Evolutionary conservation across 2,113 vertebrate species (phyloP), one percentile per base, ranked within the genome.

Genomic region (Mugil cephalus): DNA sequence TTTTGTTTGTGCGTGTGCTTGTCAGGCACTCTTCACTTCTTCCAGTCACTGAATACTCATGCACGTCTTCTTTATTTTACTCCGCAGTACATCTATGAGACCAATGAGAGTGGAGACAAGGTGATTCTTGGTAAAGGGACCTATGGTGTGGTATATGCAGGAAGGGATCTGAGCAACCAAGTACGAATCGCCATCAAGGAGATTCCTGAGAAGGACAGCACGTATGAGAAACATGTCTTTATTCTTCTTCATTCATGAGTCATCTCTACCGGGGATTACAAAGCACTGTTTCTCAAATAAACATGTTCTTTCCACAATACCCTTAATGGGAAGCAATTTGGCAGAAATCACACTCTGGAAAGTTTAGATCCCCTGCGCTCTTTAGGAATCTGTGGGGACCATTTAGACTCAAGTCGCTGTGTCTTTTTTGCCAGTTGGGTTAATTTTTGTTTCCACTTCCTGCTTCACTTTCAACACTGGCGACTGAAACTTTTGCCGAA

Each of bases 101-200:
- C 91, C 79, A 92, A 88, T 0, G 96, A 96, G 63, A 90, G 85
- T 0, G 93, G 94, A 0, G 91, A 96, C 82, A 90, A 95, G 67
- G 94, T 96, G 81, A 87, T 98, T 56, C 93, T 98, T 72, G 97
- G 97, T 47, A 96, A 93, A 85, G 97, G 97, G 51, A 98, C 97
- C 0, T 98, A 96, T 0, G 97, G 97, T 0, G 92, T 96, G 13
- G 96, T 98, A 83, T 98, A 97, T 0, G 96, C 96, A 0, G 97
- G 96, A 48, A 93, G 96, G 9, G 95, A 96, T 53, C 86, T 94
- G 61, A 96, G 93, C 91, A 98, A 95, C 58, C 95, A 95, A 82
- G 95, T 96, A 4, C 96, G 97, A 84, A 96, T 98, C 4, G 97
- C 97, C 69, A 97, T 98, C 93, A 98, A 98, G 89, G 97, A 98